Base-by-base conservation (phyloP, 2,113 vertebrate species). In the Plecturocebus donacophilus region DNA sequence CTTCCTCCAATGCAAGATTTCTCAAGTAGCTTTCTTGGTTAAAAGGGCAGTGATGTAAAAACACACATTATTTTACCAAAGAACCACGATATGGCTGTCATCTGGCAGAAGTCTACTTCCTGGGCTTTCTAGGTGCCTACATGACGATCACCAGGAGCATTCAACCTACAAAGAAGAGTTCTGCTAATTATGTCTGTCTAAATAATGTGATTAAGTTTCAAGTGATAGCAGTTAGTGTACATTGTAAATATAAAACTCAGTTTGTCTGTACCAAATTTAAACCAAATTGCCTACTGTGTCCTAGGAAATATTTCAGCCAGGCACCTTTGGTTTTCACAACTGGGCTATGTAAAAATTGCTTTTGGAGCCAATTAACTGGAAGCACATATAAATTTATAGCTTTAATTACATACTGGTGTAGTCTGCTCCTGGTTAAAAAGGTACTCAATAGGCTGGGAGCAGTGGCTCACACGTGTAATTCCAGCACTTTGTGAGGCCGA, bases 241-340 rank as follows among this genome's bases (percentile, higher is more conserved):
- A 47, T 45, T 56, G 40, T 94, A 85, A 80, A 82, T 58, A 56
- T 19, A 68, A 3, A 93, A 85, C 19, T 89, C 35, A 35, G 75
- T 19, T 40, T 77, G 73, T 79, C 85, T 32, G 79, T 23, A 54
- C 54, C 64, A 87, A 90, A 95, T 81, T 64, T 94, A 94, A 95
- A 38, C 6, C 17, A 92, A n/a, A 66, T 76, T 73, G 54, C 56
- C 61, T 94, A 87, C 21, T 64, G n/a, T 35, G 32, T 73, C 40
- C 68, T 87, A 87, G 42, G 42, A 75, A 96, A 86, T 87, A 90
- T 86, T 79, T 66, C 61, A 61, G 21, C 77, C 54, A 87, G 42
- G 8, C 35, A 12, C 3, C 23, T 85, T 86, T 89, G 40, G 76
- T 85, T 92, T 96, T 96, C 77, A 94, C 27, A 98, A 73, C 61